A percentile compares a stretch with the other conserved stretches of the same genome.
These are phyloP conservation scores for Astyanax mexicanus DNA, from an alignment of 2,797 vertebrate genomes.

Conservation along the genomic window DNA sequence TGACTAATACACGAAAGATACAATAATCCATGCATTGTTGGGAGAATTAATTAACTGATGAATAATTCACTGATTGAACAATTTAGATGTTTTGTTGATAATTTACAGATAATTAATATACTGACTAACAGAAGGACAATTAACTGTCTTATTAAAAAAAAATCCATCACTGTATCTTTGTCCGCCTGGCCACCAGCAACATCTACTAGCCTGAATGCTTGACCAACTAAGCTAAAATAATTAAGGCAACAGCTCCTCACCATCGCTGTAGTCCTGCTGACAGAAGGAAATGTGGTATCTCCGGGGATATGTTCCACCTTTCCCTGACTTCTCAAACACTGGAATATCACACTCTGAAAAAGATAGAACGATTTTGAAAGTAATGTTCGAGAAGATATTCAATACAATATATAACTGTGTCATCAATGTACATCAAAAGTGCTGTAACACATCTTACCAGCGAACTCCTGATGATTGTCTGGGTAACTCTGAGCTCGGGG, in stretches of 20 bases:
- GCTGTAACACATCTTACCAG: slow-evolving; percentile 78
- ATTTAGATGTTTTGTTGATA: too few species aligned
- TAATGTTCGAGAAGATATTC: neutral
- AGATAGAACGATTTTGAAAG: neutral
- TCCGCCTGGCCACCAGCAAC: too few species aligned
- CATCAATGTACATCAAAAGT: neutral
- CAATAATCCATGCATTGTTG: too few species aligned
- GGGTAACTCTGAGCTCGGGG: slow-evolving; percentile 98
- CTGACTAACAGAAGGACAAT: too few species aligned
- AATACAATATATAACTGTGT: neutral
- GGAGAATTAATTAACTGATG: too few species aligned
- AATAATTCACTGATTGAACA: too few species aligned
- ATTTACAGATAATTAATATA: too few species aligned
- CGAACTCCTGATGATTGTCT: slow-evolving; percentile 98
- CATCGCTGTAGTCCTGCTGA: slow-evolving; percentile 95
- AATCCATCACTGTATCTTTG: too few species aligned
- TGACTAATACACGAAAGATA: too few species aligned
- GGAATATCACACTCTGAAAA: slow-evolving; percentile 91
- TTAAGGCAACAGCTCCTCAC: slow-evolving; percentile 70
- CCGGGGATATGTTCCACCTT: slow-evolving; percentile 96
- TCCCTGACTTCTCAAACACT: slow-evolving; percentile 96
- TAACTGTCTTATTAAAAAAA: too few species aligned
- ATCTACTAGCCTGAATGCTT: neutral
- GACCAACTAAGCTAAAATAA: neutral
- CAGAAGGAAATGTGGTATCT: slow-evolving; percentile 93